phyloP scores from a whole-genome alignment of 2,797 vertebrate species.

The Melanotaenia parkinsoni region DNA sequence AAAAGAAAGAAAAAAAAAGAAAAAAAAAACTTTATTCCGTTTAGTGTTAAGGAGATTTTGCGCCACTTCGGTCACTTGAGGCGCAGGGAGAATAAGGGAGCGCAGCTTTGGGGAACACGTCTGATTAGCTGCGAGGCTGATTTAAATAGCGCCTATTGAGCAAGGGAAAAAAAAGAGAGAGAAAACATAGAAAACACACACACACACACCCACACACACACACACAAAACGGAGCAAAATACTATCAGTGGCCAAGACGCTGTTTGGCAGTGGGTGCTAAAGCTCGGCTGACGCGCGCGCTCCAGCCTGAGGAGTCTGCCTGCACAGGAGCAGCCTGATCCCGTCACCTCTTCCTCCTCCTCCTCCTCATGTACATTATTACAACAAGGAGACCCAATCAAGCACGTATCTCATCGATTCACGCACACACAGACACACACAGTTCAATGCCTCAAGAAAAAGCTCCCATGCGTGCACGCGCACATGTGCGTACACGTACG shows the following conservation, averaged over 20 bases:
- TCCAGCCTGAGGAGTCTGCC: slow-evolving; percentile 52
- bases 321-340: slow-evolving; percentile 81
- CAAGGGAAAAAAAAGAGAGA: slow-evolving; percentile 67
- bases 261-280: slow-evolving; percentile 78
- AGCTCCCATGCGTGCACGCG: neutral
- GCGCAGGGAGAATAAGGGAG: slow-evolving; percentile 24
- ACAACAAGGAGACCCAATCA: slow-evolving; percentile 94
- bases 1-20: slow-evolving; percentile 42
- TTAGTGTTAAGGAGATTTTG: slow-evolving; percentile 62
- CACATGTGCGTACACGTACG: slow-evolving; percentile 16
- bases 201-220: too few relatives aligned
- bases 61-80: slow-evolving; percentile 63
- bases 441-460: neutral
- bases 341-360: slow-evolving; percentile 81
- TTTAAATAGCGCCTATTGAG: slow-evolving; percentile 83
- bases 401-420: slow-evolving; percentile 94
- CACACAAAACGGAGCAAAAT: slow-evolving; percentile 62
- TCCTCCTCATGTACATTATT: slow-evolving; percentile 87
- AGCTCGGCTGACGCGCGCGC: slow-evolving; percentile 80
- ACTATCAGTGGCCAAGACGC: slow-evolving; percentile 82
- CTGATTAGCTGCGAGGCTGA: slow-evolving; percentile 67
- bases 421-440: slow-evolving; percentile 50
- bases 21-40: slow-evolving; percentile 69
- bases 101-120: slow-evolving; percentile 70
- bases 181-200: neutral